Evolutionary conservation across 2,888 invertebrate species (phyloP).

Genomic region (Amphimallon solstitiale): DNA sequence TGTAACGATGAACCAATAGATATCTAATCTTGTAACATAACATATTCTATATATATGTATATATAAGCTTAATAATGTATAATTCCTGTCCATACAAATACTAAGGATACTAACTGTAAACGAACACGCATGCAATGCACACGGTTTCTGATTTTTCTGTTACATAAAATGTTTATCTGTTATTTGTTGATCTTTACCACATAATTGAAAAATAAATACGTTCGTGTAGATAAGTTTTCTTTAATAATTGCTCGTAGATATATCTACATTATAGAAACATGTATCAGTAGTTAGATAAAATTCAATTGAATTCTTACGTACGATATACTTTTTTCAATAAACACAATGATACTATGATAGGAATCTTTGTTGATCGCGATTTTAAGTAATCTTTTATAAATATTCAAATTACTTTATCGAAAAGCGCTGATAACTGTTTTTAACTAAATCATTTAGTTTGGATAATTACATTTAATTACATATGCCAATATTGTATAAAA

Average conservation of each 20-base stretch:
- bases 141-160: constrained; percentile 13
- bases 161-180: constrained; percentile 27
- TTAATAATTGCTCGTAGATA: constrained; percentile 13
- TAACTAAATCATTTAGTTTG: no score
- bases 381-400: background rate
- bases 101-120: no score
- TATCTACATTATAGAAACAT: background rate
- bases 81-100: no score
- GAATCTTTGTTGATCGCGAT: background rate
- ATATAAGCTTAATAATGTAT: background rate
- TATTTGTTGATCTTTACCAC: constrained; percentile 17
- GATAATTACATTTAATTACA: no score
- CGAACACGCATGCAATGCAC: background rate
- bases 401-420: no score
- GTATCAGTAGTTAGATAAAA: constrained; percentile 12
- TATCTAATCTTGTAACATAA: constrained; percentile 19
- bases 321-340: background rate
- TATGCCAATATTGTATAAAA: no score
- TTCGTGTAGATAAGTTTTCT: background rate
- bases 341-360: background rate
- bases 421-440: no score
- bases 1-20: background rate
- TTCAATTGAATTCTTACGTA: background rate
- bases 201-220: constrained; percentile 27
- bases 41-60: background rate